Evolutionary conservation across 1,140 invertebrate species (phyloP), one percentile per base, ranked within the genome.

Genomic region (Sitodiplosis mosellana): DNA sequence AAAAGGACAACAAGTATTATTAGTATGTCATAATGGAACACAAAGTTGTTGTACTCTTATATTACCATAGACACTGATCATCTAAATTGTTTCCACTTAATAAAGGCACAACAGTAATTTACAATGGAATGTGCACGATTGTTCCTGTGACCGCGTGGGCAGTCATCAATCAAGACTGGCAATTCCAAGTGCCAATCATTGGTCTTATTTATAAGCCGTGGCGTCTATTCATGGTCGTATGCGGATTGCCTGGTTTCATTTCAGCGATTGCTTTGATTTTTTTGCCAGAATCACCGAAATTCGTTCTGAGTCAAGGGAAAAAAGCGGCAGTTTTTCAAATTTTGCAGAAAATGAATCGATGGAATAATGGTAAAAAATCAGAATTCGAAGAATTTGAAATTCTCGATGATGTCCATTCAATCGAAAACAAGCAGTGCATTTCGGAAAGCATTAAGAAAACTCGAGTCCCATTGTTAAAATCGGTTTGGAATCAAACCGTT

Each of bases 211-310:
- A 76, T 67, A 55, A 72, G 55, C 74, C 74, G 14, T 86, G 82
- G 82, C 64, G 81, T 5, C 63, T 83, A 2, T 78, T 81, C 53
- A 60, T 83, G 2, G 65, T 75, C 0, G 56, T 78, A 0, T 79
- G 72, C 49, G 70, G 76, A 0, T 43, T 83, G 6, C 80, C 80
- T 0, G 73, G 74, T 53, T 62, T 80, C 0, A 48, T 74, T 0
- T 72, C 73, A 2, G 71, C 73, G 3, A 40, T 76, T 0, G 53
- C 72, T 0, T 64, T 83, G 17, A 58, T 72, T 4, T 67, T 72
- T 21, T 74, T 81, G 40, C 79, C 80, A 0, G 81, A 84, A 54
- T 83, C 79, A 57, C 80, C 81, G 0, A 80, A 81, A 55, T 83
- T 74, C 58, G 58, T 81, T 1, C 65, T 78, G 15, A 58, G 69